Base-by-base conservation (phyloP, 2,797 vertebrate genomes). In the Meriones psammophilus region DNA sequence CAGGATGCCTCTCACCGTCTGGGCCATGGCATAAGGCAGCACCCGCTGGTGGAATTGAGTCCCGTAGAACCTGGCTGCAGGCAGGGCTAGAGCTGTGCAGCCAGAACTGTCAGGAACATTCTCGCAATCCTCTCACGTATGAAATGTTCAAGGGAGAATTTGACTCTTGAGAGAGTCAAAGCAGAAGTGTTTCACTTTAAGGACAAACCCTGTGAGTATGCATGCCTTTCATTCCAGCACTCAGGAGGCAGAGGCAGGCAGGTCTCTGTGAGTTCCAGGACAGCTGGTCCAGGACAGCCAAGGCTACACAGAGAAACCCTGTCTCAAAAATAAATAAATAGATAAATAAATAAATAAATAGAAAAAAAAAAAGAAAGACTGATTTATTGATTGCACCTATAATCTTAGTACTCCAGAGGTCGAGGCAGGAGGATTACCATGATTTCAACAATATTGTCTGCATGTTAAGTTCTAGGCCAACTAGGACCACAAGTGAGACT, bases 11-110 rank as follows among this genome's bases (percentile, higher is more conserved):
- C 0, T 13, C 3, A 28, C 39, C 18, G 22, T 2, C 76, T n/a
- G 64, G 8, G 24, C 33, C 20, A 0, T 5, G 24, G 22, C 12
- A 8, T 8, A 8, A 8, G 66, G 42, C 0, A 0, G 62, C 18
- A 68, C 28, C 1, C 0, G 8, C 58, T 9, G 68, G 39, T 4
- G 18, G 8, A 1, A 58, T 4, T 5, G 14, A 22, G 86, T 30
- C 30, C 42, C 26, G 2, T 1, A 7, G 7, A 54, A 39, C 76
- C 17, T 30, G 74, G 30, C 46, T 3, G 24, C 54, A 81, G 28
- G 5, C 9, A 24, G 36, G 8, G 22, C 28, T 50, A 14, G 2
- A 84, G 71, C 78, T 5, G 5, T 17, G 4, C 20, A 69, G 36
- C 26, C 42, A 88, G 78, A 87, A 90, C 78, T 17, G 33, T 12